A percentile compares a stretch with the other conserved stretches of the same genome.
Conservation (phyloP, 2,797 vertebrate species). For the Meriones psammophilus region DNA sequence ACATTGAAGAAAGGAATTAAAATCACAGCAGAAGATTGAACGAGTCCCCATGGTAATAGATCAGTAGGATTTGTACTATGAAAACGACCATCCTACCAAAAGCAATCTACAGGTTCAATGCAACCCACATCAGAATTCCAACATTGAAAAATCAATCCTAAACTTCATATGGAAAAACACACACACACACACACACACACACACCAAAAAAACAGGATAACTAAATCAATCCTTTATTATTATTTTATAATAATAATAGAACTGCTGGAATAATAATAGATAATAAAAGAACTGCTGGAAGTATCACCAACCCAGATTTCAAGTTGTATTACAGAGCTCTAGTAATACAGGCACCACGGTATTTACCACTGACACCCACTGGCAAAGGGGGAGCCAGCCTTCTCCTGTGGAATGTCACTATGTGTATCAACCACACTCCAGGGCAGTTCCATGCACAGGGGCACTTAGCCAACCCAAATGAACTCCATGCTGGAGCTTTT, state of each 20-base stretch:
- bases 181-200: neutral
- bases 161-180: neutral
- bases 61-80: neutral
- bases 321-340: neutral
- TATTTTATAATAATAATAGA: neutral
- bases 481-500: neutral
- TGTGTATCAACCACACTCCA: neutral
- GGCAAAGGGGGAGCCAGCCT: neutral
- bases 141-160: neutral
- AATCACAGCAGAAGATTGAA: neutral
- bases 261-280: neutral
- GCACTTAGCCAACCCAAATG: too few relatives aligned
- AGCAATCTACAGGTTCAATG: neutral
- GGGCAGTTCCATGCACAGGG: too few relatives aligned
- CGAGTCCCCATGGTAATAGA: neutral
- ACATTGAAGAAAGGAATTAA: neutral
- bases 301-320: neutral
- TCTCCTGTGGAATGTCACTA: neutral
- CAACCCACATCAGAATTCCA: neutral
- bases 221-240: neutral
- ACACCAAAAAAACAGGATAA: neutral
- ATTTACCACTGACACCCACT: neutral
- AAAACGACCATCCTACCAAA: neutral
- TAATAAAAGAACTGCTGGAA: neutral
- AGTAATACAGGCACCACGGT: neutral